Conservation (phyloP, 2,797 vertebrate genomes). For the Crotalus adamanteus region DNA sequence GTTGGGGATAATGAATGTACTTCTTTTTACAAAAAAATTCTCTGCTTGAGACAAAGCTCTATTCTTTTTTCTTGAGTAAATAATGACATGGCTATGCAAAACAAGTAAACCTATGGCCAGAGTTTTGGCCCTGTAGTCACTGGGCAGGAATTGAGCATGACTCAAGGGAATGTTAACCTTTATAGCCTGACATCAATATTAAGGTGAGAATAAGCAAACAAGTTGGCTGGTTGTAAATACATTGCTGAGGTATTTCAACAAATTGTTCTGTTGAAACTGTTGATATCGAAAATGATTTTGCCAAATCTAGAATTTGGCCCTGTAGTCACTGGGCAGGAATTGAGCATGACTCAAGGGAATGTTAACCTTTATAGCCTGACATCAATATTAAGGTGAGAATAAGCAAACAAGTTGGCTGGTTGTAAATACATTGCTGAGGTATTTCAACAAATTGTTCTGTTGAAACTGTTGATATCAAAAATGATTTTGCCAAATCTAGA, state of each 20-base stretch:
- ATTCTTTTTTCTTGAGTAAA: constrained; percentile 46
- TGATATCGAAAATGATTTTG: neutral
- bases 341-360: neutral
- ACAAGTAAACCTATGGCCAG: constrained; percentile 36
- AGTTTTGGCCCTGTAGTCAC: constrained; percentile 31
- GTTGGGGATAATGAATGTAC: constrained; percentile 46
- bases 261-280: neutral
- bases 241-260: constrained; percentile 12
- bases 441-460: constrained; percentile 1
- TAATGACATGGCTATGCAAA: constrained; percentile 29
- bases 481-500: constrained; percentile 40
- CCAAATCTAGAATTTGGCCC: constrained; percentile 24
- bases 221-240: constrained; percentile 47
- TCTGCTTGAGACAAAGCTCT: constrained; percentile 58
- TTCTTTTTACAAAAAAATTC: constrained; percentile 52
- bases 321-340: neutral
- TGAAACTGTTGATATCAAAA: neutral
- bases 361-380: constrained; percentile 41
- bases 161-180: neutral
- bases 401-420: constrained; percentile 49
- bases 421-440: constrained; percentile 31
- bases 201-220: constrained; percentile 65
- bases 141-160: neutral
- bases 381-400: constrained; percentile 64
- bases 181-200: constrained; percentile 51